phyloP scores from a whole-genome alignment of 2,888 invertebrate genomes.

The Trichopria drosophilae region DNA sequence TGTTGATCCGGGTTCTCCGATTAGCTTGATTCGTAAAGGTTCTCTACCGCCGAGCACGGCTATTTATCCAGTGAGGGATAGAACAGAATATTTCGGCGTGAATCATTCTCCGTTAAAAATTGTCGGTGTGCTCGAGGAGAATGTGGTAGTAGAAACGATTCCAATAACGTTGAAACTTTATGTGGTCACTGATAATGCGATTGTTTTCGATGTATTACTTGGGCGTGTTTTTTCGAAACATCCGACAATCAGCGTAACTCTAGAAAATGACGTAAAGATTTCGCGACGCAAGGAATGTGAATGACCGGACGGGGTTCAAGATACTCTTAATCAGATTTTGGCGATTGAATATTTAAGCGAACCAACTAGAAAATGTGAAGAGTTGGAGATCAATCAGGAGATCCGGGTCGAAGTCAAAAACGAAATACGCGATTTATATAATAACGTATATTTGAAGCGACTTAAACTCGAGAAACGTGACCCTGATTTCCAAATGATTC shows the following conservation, averaged over 20 bases:
- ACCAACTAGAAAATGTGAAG: no score
- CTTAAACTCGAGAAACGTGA: background rate
- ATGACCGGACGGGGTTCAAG: background rate
- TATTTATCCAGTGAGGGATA: background rate
- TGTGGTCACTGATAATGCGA: constrained; percentile 19
- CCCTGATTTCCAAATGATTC: background rate
- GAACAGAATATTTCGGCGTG: no score
- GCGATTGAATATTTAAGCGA: background rate
- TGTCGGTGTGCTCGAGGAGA: constrained; percentile 6
- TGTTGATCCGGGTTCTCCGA: constrained; percentile 4
- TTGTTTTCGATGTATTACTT: constrained; percentile 9
- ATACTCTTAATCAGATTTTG: background rate
- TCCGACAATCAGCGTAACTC: background rate
- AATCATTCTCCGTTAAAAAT: constrained; percentile 2
- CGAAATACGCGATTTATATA: no score
- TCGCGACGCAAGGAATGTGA: background rate
- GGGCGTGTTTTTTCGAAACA: constrained; percentile 11
- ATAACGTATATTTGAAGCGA: background rate
- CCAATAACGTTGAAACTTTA: constrained; percentile 1
- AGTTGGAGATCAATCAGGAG: no score
- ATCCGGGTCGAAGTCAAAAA: no score
- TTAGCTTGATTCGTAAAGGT: constrained; percentile 1
- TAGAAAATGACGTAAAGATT: background rate
- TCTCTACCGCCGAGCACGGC: constrained; percentile 2
- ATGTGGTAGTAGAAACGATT: background rate